A percentile compares a stretch with the other conserved stretches of the same genome.
Conservation (phyloP, 2,888 invertebrate genomes). For the Dendrolimus pini region DNA sequence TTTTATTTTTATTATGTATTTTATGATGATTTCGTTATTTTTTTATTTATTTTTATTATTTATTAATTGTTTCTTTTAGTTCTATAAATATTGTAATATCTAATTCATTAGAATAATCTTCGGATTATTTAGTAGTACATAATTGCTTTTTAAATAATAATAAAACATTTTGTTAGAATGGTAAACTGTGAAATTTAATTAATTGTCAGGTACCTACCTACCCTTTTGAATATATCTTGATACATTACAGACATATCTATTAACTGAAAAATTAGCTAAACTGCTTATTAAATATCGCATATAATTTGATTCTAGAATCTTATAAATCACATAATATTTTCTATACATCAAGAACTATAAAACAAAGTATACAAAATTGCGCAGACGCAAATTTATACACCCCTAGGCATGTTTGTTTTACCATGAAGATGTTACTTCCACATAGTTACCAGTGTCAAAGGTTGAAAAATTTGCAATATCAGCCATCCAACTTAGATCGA, state of each 20-base stretch:
- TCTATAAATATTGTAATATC: slow-evolving; percentile 63
- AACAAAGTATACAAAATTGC: not conserved
- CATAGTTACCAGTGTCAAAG: slow-evolving; percentile 73
- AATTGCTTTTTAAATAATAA: too few relatives aligned
- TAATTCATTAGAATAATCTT: slow-evolving; percentile 80
- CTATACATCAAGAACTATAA: not conserved
- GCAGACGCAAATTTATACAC: slow-evolving; percentile 28
- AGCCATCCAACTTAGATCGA: slow-evolving; percentile 65
- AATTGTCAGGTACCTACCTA: too few relatives aligned
- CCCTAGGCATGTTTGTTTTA: slow-evolving; percentile 61
- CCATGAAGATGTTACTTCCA: slow-evolving; percentile 71
- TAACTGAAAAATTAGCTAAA: too few relatives aligned
- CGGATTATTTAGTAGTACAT: slow-evolving; percentile 14
- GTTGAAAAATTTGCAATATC: slow-evolving; percentile 77
- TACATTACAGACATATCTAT: too few relatives aligned
- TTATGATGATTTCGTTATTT: slow-evolving; percentile 61
- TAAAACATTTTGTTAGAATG: too few relatives aligned
- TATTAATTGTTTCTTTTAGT: slow-evolving; percentile 65
- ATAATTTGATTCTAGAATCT: too few relatives aligned
- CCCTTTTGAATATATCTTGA: too few relatives aligned
- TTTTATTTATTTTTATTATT: too few relatives aligned
- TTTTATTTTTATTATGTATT: slow-evolving; percentile 57
- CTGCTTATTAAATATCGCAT: too few relatives aligned
- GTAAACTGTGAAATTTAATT: too few relatives aligned
- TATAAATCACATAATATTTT: too few relatives aligned